phyloP scores from a whole-genome alignment of 2,113 vertebrate species.

The Cygnus buccinator region DNA sequence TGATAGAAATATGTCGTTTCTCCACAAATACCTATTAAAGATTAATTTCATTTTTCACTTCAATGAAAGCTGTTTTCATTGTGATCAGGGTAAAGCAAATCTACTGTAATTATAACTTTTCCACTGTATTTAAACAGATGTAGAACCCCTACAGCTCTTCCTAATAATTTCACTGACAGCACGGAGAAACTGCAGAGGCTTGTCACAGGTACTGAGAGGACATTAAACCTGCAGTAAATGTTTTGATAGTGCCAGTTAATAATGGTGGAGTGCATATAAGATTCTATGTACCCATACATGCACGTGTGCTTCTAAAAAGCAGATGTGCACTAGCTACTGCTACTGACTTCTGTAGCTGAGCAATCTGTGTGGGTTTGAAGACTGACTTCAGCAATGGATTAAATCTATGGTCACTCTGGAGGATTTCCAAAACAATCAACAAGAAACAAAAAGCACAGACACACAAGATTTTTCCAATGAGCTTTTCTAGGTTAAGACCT shows the following conservation, averaged over 20 bases:
- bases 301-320: neutral
- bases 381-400: neutral
- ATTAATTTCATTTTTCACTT: neutral
- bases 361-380: neutral
- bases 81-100: neutral
- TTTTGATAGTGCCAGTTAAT: neutral
- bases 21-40: neutral
- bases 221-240: neutral
- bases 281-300: neutral
- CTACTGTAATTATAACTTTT: neutral
- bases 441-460: neutral
- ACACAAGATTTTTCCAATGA: neutral
- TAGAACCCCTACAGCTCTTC: neutral
- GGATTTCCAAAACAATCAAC: neutral
- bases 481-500: neutral
- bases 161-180: neutral
- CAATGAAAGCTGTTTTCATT: neutral
- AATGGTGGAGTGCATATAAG: neutral
- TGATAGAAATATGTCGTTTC: neutral
- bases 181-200: neutral
- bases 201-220: neutral
- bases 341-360: neutral
- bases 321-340: neutral
- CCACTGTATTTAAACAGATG: neutral
- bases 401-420: neutral